These are phyloP conservation scores for Hemibagrus wyckioides DNA, from an alignment of 2,113 vertebrate genomes.

Conservation along the genomic window DNA sequence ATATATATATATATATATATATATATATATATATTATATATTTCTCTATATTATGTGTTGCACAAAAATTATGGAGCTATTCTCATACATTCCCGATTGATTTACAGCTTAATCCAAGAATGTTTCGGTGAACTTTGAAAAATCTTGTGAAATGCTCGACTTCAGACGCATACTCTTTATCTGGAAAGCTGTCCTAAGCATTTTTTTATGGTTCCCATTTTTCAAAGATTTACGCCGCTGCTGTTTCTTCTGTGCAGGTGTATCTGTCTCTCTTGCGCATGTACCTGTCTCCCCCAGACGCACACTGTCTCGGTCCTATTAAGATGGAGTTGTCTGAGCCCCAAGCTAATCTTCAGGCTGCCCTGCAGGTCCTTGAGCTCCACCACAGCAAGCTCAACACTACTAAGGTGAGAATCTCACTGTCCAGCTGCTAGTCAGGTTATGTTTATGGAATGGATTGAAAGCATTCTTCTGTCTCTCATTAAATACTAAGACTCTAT, in stretches of 20 bases:
- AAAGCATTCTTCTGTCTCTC: too few relatives aligned
- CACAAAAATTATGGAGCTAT: not conserved
- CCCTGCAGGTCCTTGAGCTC: constrained; percentile 89
- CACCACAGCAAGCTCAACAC: constrained; percentile 97
- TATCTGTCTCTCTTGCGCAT: constrained; percentile 94
- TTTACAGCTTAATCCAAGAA: not conserved
- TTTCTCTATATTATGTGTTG: too few relatives aligned
- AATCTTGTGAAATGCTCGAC: not conserved
- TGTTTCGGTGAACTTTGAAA: not conserved
- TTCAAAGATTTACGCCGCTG: not conserved
- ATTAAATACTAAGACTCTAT: too few relatives aligned
- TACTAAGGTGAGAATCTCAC: constrained; percentile 81
- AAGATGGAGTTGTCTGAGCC: constrained; percentile 91
- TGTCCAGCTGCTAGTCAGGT: not conserved
- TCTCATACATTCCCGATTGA: not conserved
- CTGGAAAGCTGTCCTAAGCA: too few relatives aligned
- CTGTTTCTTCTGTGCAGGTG: constrained; percentile 75
- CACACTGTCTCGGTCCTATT: constrained; percentile 92
- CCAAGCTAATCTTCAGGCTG: constrained; percentile 90
- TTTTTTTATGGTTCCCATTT: not conserved
- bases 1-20: too few relatives aligned
- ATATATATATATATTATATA: too few relatives aligned
- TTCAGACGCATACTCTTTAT: not conserved
- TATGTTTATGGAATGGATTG: not conserved
- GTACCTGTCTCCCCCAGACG: constrained; percentile 95